Base-by-base conservation (phyloP, 2,888 invertebrate genomes). In the Scaptomyza reducta region DNA sequence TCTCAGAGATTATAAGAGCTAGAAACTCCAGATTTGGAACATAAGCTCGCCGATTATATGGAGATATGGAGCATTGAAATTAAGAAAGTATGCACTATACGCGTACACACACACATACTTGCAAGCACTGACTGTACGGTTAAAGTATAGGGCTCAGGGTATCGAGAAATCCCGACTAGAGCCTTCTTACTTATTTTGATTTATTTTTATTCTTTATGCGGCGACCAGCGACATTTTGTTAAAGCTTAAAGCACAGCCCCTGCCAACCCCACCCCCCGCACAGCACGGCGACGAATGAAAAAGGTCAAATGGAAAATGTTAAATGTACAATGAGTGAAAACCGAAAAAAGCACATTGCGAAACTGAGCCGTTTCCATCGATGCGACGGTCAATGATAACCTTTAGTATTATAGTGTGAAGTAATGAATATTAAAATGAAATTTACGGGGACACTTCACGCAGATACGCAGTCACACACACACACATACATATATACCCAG, bases 401-500 rank as follows among this genome's bases (percentile, higher is more conserved):
- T 66, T 57, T 51, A 61, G 73, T 58, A 68, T 69, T 66, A 76
- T 70, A 78, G 77, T 76, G 78, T 84, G 72, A 85, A 84, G 80
- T 77, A 85, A 83, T 85, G 85, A 84, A 84, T 85, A 82, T 84
- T 84, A 86, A 85, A 83, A 81, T 79, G 70, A 76, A 74, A 77
- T 80, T 78, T 63, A 61, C 76, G 72, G 55, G 51, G 53, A 62
- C 73, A 70, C 66, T 60, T 56, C 31, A 41, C 57, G 58, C 60
- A 56, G 16, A 46, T 13, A 63, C 40, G 22, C 55, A 45, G 29
- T 10, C 35, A 35, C 14, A 40, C 45, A 40, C 27, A 40, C 41
- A 50, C 55, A n/a, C 13, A 51, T 13, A 42, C n/a, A 70, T 22
- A 45, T 42, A 45, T 9, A 47, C 9, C 50, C 42, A 57, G 27